These are phyloP conservation scores for Toxonevra muliebris DNA, from an alignment of 2,888 invertebrate genomes.

Conservation along the genomic window DNA sequence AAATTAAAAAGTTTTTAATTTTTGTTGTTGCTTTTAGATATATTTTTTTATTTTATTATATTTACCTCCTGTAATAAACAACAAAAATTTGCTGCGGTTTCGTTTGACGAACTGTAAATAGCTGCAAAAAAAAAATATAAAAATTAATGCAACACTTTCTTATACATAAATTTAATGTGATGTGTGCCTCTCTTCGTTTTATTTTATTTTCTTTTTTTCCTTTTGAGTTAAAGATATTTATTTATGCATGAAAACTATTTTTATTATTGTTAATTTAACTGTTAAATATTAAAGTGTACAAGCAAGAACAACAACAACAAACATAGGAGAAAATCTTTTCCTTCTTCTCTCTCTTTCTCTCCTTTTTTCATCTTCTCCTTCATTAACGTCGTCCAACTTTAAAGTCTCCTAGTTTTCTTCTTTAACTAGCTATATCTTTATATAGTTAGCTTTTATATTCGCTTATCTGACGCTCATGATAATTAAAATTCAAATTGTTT, in stretches of 20 bases:
- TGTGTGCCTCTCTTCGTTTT: background rate
- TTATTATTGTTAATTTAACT: conserved; percentile 1
- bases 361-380: background rate
- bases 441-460: too few species aligned
- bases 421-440: background rate
- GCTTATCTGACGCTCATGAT: background rate
- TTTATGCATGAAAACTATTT: conserved; percentile 7
- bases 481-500: conserved; percentile 10
- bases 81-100: background rate
- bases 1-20: conserved; percentile 16
- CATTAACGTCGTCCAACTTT: background rate
- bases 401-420: background rate
- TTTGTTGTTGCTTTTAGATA: conserved; percentile 14
- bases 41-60: background rate
- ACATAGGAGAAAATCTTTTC: background rate
- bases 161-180: background rate
- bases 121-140: background rate
- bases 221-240: conserved; percentile 1
- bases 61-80: background rate
- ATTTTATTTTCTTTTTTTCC: background rate
- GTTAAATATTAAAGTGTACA: conserved; percentile 10
- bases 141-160: background rate
- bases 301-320: too few species aligned
- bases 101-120: conserved; percentile 1
- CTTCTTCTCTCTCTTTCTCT: background rate